A percentile compares a stretch with the other conserved stretches of the same genome.
phyloP scores from a whole-genome alignment of 2,113 vertebrate genomes.

The Argyrosomus japonicus region DNA sequence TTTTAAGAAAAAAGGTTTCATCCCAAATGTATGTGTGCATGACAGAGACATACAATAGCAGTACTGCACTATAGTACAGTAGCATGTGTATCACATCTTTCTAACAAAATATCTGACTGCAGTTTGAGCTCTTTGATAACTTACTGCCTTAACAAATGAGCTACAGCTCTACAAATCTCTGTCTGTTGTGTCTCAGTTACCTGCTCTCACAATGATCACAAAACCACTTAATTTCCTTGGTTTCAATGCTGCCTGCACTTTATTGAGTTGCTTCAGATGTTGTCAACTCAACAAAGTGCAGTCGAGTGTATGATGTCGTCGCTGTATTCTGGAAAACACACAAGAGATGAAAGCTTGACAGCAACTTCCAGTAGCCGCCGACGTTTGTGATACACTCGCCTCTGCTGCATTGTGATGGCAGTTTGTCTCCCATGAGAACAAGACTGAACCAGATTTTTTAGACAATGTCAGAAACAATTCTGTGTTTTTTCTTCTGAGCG shows the following conservation, averaged over 20 bases:
- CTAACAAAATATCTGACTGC: neutral
- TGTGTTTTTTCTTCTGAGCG: neutral
- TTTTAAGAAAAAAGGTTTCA: conserved; percentile 54
- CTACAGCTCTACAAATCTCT: neutral
- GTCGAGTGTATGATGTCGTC: neutral
- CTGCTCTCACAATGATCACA: neutral
- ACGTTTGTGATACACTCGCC: neutral
- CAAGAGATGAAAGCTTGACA: conserved; percentile 7
- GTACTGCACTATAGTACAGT: too few relatives aligned
- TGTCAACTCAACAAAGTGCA: neutral
- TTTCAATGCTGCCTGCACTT: neutral
- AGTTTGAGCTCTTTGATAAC: neutral
- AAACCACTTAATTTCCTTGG: neutral
- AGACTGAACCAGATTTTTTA: conserved; percentile 12
- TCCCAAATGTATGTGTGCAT: neutral
- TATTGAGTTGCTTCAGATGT: neutral
- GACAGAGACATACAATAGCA: too few relatives aligned
- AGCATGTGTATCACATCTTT: too few relatives aligned
- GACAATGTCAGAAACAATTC: conserved; percentile 41
- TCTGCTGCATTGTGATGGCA: conserved; percentile 35
- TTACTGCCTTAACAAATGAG: neutral
- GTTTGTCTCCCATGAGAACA: neutral
- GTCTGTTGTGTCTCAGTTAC: neutral
- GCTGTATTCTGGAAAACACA: conserved; percentile 9
- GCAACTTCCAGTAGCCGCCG: conserved; percentile 18